Percentiles rank a stretch among this genome's conserved stretches.
Conservation (phyloP, 2,888 invertebrate genomes). For the Diploptera punctata region DNA sequence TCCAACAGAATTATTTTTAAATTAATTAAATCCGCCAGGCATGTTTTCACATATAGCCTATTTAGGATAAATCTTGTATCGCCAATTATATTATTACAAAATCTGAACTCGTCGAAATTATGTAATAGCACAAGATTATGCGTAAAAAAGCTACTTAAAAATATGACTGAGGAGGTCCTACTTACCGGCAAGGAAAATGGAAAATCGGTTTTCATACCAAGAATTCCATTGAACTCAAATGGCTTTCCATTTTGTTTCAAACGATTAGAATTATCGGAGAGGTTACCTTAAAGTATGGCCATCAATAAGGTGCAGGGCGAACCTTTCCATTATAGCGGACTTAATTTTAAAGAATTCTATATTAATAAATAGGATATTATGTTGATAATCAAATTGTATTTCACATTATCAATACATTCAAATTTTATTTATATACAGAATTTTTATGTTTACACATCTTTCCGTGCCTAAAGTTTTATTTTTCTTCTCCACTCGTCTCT, state of each 20-base stretch:
- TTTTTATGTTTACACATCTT: too few relatives aligned
- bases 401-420: too few relatives aligned
- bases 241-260: conserved; percentile 7
- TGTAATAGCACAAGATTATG: conserved; percentile 15
- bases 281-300: too few relatives aligned
- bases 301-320: too few relatives aligned
- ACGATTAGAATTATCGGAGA: not conserved
- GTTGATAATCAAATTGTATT: too few relatives aligned
- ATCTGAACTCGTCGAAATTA: conserved; percentile 4
- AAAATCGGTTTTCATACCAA: conserved; percentile 18
- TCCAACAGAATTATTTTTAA: conserved; percentile 13
- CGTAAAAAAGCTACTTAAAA: conserved; percentile 4
- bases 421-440: too few relatives aligned
- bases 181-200: conserved; percentile 7
- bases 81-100: conserved; percentile 8
- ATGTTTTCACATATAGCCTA: too few relatives aligned
- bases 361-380: too few relatives aligned
- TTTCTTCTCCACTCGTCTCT: too few relatives aligned
- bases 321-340: too few relatives aligned
- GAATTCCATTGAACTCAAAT: conserved; percentile 21
- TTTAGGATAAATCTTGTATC: not conserved
- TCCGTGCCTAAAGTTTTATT: too few relatives aligned
- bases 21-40: conserved; percentile 10
- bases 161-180: not conserved
- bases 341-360: too few relatives aligned